Evolutionary conservation across 2,888 invertebrate genomes (phyloP).

Genomic region (Therioaphis trifolii): DNA sequence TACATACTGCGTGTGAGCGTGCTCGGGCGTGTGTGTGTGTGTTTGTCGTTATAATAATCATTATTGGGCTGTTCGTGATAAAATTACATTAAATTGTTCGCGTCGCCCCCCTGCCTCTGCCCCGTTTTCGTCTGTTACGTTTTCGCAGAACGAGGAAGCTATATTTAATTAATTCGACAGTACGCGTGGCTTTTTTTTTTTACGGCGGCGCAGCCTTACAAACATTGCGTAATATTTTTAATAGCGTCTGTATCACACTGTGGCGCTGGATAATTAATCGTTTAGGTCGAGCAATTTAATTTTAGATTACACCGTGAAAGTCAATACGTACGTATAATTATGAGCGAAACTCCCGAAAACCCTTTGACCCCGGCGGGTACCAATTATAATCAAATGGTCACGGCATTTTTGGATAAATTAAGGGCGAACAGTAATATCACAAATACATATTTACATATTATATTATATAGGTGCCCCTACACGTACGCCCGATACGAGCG

Average conservation of each 20-base stretch:
- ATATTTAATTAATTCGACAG: slow-evolving; percentile 25
- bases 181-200: neutral
- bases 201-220: slow-evolving; percentile 2
- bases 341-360: slow-evolving; percentile 18
- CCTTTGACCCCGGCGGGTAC: slow-evolving; percentile 30
- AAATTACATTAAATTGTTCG: neutral
- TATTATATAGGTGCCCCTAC: too few relatives aligned
- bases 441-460: slow-evolving; percentile 54
- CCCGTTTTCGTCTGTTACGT: too few relatives aligned
- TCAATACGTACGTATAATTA: slow-evolving; percentile 46
- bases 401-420: slow-evolving; percentile 56
- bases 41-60: slow-evolving; percentile 5
- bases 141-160: neutral
- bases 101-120: too few relatives aligned
- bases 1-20: too few relatives aligned
- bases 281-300: slow-evolving; percentile 52
- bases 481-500: neutral
- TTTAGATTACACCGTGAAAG: slow-evolving; percentile 50
- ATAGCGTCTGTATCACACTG: slow-evolving; percentile 9
- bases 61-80: neutral
- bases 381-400: slow-evolving; percentile 58
- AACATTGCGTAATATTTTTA: slow-evolving; percentile 11
- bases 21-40: too few relatives aligned
- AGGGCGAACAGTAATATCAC: slow-evolving; percentile 33
- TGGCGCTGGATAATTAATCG: slow-evolving; percentile 38